phyloP scores from a whole-genome alignment of 2,888 invertebrate species.

The Choristoneura rosaceana region DNA sequence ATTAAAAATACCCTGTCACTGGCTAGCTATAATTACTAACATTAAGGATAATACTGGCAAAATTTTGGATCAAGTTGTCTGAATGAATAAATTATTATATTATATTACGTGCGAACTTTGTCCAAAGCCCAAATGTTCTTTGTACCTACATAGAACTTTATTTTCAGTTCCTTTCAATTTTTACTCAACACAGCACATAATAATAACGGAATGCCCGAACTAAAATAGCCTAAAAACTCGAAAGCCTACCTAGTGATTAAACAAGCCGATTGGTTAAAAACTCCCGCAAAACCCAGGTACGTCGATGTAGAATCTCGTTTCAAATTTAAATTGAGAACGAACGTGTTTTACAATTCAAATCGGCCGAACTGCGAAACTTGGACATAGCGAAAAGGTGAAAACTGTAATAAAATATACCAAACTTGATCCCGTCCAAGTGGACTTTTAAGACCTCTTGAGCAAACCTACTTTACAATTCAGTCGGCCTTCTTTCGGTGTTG shows the following conservation, averaged over 20 bases:
- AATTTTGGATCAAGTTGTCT: no score
- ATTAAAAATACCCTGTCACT: no score
- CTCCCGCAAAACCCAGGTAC: constrained; percentile 36
- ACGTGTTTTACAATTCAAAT: constrained; percentile 49
- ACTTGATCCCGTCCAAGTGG: constrained; percentile 46
- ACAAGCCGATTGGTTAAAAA: constrained; percentile 27
- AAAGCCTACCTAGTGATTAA: constrained; percentile 22
- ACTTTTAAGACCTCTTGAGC: constrained; percentile 48
- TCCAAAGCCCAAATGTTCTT: no score
- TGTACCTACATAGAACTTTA: no score
- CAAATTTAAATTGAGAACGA: constrained; percentile 46
- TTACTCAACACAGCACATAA: no score
- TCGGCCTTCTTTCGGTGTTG: constrained; percentile 34
- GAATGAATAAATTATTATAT: no score
- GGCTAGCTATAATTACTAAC: no score
- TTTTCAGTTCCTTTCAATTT: no score
- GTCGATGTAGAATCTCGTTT: constrained; percentile 44
- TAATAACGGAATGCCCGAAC: background rate
- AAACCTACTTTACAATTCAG: constrained; percentile 44
- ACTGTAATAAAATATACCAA: constrained; percentile 48
- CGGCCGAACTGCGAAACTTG: constrained; percentile 44
- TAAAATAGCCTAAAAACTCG: background rate
- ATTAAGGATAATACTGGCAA: no score
- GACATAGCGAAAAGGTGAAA: constrained; percentile 48
- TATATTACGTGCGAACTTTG: no score